These are phyloP conservation scores for Laterallus jamaicensis DNA, from an alignment of 2,113 vertebrate genomes.

Conservation along the genomic window DNA sequence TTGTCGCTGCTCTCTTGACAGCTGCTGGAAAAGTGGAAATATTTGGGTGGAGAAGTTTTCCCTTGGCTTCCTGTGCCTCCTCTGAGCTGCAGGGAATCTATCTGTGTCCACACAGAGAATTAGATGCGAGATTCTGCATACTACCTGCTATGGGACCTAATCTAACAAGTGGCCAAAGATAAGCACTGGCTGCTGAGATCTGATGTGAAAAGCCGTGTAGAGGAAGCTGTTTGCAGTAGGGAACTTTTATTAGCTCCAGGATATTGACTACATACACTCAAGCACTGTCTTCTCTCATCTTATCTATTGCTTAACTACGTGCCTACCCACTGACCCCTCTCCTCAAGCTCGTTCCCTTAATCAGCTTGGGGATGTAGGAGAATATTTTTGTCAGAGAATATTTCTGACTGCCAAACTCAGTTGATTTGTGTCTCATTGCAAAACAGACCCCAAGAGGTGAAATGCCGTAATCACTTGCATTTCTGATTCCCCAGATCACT, in stretches of 20 bases:
- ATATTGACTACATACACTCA: constrained; percentile 2
- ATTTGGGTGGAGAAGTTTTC: background rate
- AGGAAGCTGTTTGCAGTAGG: background rate
- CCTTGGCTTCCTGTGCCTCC: background rate
- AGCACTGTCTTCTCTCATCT: constrained; percentile 40
- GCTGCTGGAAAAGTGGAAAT: background rate
- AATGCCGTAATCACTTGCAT: constrained; percentile 43
- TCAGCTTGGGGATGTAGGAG: constrained; percentile 43
- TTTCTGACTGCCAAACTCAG: constrained; percentile 56
- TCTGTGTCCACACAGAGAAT: background rate
- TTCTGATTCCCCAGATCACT: constrained; percentile 49
- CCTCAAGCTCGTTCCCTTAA: constrained; percentile 33
- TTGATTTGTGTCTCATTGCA: constrained; percentile 49
- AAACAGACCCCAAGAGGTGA: constrained; percentile 53
- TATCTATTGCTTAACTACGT: constrained; percentile 26
- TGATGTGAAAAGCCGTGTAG: constrained; percentile 6
- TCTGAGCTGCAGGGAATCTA: background rate
- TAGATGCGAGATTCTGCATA: background rate
- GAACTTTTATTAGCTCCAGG: constrained; percentile 24
- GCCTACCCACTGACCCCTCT: constrained; percentile 42
- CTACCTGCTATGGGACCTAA: background rate
- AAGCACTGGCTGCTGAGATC: constrained; percentile 26
- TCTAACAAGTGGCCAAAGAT: constrained; percentile 28
- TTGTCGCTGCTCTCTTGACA: background rate
- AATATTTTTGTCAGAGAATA: constrained; percentile 45